phyloP scores from a whole-genome alignment of 2,113 vertebrate species.

The Poecile atricapillus region DNA sequence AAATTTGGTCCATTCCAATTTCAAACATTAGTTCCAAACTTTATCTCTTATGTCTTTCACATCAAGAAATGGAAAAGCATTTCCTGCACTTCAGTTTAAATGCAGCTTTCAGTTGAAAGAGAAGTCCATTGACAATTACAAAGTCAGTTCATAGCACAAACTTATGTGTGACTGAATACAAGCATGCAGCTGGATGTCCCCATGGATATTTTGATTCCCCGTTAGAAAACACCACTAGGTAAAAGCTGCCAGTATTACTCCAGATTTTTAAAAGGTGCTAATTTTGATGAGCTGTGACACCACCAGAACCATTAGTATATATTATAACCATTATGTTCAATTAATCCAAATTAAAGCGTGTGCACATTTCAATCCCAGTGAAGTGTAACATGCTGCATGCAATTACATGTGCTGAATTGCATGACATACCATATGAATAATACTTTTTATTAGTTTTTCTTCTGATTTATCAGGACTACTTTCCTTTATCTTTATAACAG shows the following conservation, averaged over 20 bases:
- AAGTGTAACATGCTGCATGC: conserved; percentile 74
- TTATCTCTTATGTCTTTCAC: background rate
- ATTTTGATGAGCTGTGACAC: background rate
- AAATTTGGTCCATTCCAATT: background rate
- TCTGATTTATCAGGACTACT: conserved; percentile 82
- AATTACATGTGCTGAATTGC: conserved; percentile 35
- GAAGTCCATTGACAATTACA: background rate
- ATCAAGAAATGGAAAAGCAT: background rate
- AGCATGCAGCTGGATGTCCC: background rate
- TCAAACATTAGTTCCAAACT: background rate
- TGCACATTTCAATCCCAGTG: background rate
- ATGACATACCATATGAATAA: conserved; percentile 94
- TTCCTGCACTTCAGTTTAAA: background rate
- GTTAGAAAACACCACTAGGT: background rate
- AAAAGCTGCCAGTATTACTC: background rate
- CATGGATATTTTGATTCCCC: background rate
- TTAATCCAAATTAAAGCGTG: background rate
- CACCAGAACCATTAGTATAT: background rate
- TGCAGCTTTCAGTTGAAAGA: background rate
- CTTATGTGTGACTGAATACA: background rate
- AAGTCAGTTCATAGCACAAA: conserved; percentile 38
- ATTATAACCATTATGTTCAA: background rate
- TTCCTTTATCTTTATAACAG: conserved; percentile 96
- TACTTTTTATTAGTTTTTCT: conserved; percentile 94
- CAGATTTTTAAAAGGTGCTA: background rate